Conservation (phyloP, 2,888 invertebrate genomes). For the Meta bourneti region DNA sequence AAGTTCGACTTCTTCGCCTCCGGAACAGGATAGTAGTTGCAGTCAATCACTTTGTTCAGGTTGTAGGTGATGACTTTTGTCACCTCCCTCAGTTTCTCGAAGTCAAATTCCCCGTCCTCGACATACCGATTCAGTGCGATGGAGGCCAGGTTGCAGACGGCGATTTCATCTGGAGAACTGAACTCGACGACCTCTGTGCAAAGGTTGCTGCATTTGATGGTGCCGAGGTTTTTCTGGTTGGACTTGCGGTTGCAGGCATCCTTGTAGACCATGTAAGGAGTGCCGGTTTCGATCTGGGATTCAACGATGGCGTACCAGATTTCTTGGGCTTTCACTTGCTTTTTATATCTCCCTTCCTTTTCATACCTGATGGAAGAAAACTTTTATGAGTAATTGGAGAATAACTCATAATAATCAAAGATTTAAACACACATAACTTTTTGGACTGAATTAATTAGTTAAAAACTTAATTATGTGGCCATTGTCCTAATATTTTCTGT, state of each 20-base stretch:
- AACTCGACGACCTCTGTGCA: constrained; percentile 99
- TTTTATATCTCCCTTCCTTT: constrained; percentile 85
- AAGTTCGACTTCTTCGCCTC: constrained; percentile 91
- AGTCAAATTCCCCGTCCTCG: constrained; percentile 87
- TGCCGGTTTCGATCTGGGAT: constrained; percentile 98
- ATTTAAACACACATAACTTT: neutral
- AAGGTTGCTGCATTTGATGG: constrained; percentile 97
- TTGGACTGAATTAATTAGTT: neutral
- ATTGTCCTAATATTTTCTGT: too few relatives aligned
- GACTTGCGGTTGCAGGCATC: constrained; percentile 98
- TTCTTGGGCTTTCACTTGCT: constrained; percentile 88
- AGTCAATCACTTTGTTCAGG: constrained; percentile 97
- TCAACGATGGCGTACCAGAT: constrained; percentile 97
- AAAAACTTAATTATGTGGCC: neutral
- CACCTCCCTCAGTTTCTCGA: constrained; percentile 90
- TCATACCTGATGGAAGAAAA: constrained; percentile 86
- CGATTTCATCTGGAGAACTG: constrained; percentile 94
- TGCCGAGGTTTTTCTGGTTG: constrained; percentile 98
- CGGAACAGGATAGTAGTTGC: constrained; percentile 96
- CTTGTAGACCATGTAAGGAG: constrained; percentile 97
- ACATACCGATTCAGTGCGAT: constrained; percentile 96
- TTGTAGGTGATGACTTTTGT: constrained; percentile 94
- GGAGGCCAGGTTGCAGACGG: constrained; percentile 98
- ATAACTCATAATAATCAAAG: neutral
- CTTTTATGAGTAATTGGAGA: neutral